A percentile compares a stretch with the other conserved stretches of the same genome.
Evolutionary conservation across 2,797 vertebrate species (phyloP).

Genomic region (Channa striata): DNA sequence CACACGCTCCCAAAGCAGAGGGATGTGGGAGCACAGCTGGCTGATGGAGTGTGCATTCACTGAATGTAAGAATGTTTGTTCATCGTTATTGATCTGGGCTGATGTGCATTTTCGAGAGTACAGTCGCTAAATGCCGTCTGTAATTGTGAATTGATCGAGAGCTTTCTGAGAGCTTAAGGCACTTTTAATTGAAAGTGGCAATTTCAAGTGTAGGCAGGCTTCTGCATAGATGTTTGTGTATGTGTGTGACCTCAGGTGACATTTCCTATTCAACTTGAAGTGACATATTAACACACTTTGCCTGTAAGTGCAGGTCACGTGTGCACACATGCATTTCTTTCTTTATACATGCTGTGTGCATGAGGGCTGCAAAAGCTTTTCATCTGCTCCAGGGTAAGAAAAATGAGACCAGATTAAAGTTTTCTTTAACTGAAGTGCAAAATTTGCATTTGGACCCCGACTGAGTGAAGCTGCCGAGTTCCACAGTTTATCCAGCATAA

Average conservation of each 20-base stretch:
- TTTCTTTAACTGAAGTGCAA: constrained; percentile 33
- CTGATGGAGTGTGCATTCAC: constrained; percentile 14
- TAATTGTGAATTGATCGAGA: constrained; percentile 66
- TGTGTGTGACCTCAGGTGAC: not conserved
- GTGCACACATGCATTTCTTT: constrained; percentile 17
- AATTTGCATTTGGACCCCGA: constrained; percentile 56
- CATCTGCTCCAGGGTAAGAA: constrained; percentile 5
- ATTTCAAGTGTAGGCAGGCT: constrained; percentile 36
- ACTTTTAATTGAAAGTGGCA: constrained; percentile 55
- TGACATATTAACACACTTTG: too few species aligned
- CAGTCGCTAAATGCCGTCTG: constrained; percentile 52
- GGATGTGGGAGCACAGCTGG: constrained; percentile 32
- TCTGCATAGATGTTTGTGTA: not conserved
- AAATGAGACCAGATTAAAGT: constrained; percentile 17
- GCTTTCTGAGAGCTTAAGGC: constrained; percentile 41
- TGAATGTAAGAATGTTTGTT: not conserved
- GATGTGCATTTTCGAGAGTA: constrained; percentile 49
- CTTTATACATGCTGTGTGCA: constrained; percentile 17
- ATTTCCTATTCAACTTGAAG: too few species aligned
- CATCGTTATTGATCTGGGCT: constrained; percentile 48
- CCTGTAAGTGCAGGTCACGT: constrained; percentile 6
- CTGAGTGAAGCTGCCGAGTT: constrained; percentile 29
- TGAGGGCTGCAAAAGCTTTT: constrained; percentile 13
- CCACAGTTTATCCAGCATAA: constrained; percentile 44
- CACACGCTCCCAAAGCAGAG: constrained; percentile 29